Conservation (phyloP, 2,888 invertebrate genomes). For the Lasioglossum morio region DNA sequence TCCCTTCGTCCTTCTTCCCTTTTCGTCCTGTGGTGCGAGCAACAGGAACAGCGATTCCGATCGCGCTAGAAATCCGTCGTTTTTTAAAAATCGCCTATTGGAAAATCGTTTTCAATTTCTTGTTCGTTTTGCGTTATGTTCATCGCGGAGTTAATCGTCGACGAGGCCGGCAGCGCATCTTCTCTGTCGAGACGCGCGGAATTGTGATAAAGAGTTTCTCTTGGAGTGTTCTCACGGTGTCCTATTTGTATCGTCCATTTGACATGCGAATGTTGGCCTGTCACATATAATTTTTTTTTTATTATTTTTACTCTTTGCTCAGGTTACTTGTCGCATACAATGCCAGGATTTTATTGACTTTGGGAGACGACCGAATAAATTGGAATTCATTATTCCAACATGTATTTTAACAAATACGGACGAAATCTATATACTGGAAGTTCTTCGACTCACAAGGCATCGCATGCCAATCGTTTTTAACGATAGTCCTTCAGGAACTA, state of each 20-base stretch:
- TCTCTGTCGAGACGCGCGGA: constrained; percentile 14
- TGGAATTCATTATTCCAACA: neutral
- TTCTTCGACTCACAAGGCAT: neutral
- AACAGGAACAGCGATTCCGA: neutral
- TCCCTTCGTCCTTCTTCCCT: neutral
- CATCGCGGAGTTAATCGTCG: neutral
- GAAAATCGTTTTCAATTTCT: neutral
- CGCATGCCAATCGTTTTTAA: neutral
- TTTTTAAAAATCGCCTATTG: neutral
- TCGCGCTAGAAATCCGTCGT: neutral
- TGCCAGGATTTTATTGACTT: neutral
- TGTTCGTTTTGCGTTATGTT: neutral
- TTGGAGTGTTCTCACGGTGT: neutral
- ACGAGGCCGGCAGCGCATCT: neutral
- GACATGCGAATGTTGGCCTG: neutral
- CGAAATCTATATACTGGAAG: neutral
- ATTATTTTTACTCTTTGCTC: no score
- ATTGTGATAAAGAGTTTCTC: constrained; percentile 46
- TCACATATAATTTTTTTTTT: no score
- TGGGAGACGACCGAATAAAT: neutral
- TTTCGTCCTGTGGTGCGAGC: neutral
- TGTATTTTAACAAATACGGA: neutral
- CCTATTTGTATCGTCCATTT: neutral
- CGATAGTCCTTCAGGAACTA: neutral
- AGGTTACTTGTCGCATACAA: neutral